Conservation (phyloP, 37 sponge, comb jelly and placozoan genomes). For the Diacarnus erythraeanus region DNA sequence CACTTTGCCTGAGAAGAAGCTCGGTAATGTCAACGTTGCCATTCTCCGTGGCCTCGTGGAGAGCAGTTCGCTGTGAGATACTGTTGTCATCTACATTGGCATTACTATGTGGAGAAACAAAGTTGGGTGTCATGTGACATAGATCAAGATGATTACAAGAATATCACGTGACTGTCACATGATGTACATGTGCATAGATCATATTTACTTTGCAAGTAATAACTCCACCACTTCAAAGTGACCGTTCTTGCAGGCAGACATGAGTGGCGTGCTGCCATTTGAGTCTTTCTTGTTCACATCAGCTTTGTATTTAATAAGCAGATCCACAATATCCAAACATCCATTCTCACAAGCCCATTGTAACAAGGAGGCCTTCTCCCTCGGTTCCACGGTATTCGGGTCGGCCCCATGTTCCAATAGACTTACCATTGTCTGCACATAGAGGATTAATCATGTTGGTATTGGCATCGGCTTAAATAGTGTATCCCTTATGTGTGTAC, state of each 20-base stretch:
- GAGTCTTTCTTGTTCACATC: slow-evolving; percentile 59
- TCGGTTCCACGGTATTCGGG: slow-evolving; percentile 46
- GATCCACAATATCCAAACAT: slow-evolving; percentile 19
- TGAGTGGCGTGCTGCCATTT: slow-evolving; percentile 60
- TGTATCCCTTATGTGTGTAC: too few species aligned
- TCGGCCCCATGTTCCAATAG: slow-evolving; percentile 71
- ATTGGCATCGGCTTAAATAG: too few species aligned
- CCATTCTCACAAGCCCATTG: slow-evolving; percentile 63
- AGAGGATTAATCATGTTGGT: too few species aligned
- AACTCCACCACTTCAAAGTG: slow-evolving; percentile 51
- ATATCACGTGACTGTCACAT: background rate
- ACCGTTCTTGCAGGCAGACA: slow-evolving; percentile 59
- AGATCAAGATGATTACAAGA: background rate
- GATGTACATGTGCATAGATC: background rate
- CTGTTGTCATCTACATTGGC: slow-evolving; percentile 42
- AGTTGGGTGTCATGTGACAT: background rate
- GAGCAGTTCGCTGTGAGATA: slow-evolving; percentile 28
- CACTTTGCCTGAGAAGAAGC: slow-evolving; percentile 37
- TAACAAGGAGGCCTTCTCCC: slow-evolving; percentile 42
- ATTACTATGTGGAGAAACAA: too few species aligned
- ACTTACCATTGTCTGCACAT: slow-evolving; percentile 42
- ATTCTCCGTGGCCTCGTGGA: slow-evolving; percentile 62
- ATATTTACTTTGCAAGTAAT: slow-evolving; percentile 55
- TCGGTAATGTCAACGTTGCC: slow-evolving; percentile 45
- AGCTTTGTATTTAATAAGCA: slow-evolving; percentile 50